These are phyloP conservation scores for Macrotus californicus DNA, from an alignment of 2,113 vertebrate genomes.

Conservation along the genomic window DNA sequence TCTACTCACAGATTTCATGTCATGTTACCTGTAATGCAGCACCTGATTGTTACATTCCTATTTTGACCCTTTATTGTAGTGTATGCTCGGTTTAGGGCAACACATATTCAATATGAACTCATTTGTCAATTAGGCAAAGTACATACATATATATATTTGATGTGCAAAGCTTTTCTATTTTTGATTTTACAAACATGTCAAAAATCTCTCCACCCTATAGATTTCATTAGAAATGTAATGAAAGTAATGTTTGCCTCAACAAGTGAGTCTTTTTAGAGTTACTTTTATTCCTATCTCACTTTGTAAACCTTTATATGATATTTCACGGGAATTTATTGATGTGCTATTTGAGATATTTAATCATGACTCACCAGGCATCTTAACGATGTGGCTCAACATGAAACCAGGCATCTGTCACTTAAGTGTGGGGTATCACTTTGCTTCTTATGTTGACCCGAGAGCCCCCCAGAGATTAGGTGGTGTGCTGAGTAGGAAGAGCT, in stretches of 20 bases:
- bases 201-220: neutral
- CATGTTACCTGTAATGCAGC: neutral
- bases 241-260: neutral
- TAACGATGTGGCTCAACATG: neutral
- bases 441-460: neutral
- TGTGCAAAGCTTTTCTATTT: neutral
- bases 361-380: neutral
- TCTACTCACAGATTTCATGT: neutral
- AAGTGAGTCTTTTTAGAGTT: neutral
- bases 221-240: neutral
- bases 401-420: neutral
- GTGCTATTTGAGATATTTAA: neutral
- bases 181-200: neutral
- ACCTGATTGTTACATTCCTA: neutral
- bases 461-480: neutral
- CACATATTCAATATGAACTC: neutral
- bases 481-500: neutral
- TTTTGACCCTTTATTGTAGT: neutral
- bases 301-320: neutral
- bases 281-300: neutral
- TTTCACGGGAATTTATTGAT: neutral
- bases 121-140: neutral
- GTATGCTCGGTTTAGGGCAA: neutral
- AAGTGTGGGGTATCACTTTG: neutral
- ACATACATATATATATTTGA: neutral